phyloP scores from a whole-genome alignment of 1,140 invertebrate genomes.

The Notospermus geniculatus region DNA sequence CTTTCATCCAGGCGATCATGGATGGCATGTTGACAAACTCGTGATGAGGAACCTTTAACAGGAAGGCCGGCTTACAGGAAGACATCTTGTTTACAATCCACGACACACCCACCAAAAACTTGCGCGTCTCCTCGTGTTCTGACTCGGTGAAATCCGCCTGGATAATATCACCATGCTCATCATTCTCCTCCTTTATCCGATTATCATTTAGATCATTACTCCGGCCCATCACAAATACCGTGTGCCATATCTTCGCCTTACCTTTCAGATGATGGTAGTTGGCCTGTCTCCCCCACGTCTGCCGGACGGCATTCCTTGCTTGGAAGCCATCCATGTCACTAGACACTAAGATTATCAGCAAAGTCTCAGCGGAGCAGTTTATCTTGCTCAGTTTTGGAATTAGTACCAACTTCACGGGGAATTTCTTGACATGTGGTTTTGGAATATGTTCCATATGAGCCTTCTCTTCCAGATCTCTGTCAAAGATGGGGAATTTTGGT shows the following conservation, averaged over 20 bases:
- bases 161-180: conserved; percentile 5
- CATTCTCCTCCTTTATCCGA: background rate
- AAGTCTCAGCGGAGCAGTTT: too few relatives aligned
- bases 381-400: background rate
- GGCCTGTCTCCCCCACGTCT: background rate
- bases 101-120: background rate
- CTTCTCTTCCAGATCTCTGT: background rate
- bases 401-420: background rate
- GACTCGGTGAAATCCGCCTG: conserved; percentile 9
- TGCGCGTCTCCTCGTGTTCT: conserved; percentile 9
- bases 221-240: background rate
- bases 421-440: conserved; percentile 3
- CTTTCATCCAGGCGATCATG: background rate
- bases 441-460: conserved; percentile 6
- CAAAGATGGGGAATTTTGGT: background rate
- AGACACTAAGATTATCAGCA: background rate
- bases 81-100: conserved; percentile 6
- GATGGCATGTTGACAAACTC: conserved; percentile 5
- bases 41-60: conserved; percentile 11
- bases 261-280: background rate
- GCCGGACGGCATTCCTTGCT: conserved; percentile 3
- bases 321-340: background rate
- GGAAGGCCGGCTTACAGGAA: background rate
- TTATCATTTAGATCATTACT: background rate
- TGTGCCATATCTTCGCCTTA: background rate